phyloP scores from a whole-genome alignment of 1,140 invertebrate genomes.

The Pachyrhynchus sulphureomaculatus region DNA sequence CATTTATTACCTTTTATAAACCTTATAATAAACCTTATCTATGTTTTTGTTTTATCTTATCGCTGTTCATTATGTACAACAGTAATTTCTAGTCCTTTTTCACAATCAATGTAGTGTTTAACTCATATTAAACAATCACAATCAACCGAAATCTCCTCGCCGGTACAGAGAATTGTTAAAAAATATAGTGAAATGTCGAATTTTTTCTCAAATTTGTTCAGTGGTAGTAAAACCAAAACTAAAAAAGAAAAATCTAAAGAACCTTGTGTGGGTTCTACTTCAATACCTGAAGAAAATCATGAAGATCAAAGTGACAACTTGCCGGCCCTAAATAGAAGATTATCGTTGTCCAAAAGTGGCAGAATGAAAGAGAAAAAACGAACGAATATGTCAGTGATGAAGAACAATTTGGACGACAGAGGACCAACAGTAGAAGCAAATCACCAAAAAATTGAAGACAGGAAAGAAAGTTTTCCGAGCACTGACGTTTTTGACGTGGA shows the following conservation, averaged over 20 bases:
- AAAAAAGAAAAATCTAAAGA: constrained; percentile 15
- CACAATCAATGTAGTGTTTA: constrained; percentile 26
- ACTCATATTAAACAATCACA: not conserved
- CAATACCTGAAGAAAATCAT: not conserved
- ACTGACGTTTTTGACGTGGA: constrained; percentile 26
- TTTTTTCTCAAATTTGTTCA: constrained; percentile 23
- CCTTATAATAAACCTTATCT: constrained; percentile 26
- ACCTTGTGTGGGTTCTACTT: not conserved
- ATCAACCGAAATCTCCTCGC: not conserved
- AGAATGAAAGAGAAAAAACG: constrained; percentile 30
- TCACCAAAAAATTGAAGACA: not conserved
- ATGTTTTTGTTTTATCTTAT: constrained; percentile 29
- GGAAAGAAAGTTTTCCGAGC: constrained; percentile 3
- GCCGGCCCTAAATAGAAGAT: constrained; percentile 13
- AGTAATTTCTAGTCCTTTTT: constrained; percentile 23
- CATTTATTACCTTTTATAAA: constrained; percentile 17
- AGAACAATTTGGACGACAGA: not conserved
- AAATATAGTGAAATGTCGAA: constrained; percentile 8
- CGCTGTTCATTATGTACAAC: constrained; percentile 8
- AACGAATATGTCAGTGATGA: constrained; percentile 17
- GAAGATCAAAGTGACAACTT: constrained; percentile 3
- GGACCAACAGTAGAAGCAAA: not conserved
- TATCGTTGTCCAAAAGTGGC: constrained; percentile 28
- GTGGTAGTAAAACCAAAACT: constrained; percentile 17
- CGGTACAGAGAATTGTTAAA: too few relatives aligned